A percentile compares a stretch with the other conserved stretches of the same genome.
Evolutionary conservation across 2,797 vertebrate species (phyloP).

Genomic region (Channallabes apus): DNA sequence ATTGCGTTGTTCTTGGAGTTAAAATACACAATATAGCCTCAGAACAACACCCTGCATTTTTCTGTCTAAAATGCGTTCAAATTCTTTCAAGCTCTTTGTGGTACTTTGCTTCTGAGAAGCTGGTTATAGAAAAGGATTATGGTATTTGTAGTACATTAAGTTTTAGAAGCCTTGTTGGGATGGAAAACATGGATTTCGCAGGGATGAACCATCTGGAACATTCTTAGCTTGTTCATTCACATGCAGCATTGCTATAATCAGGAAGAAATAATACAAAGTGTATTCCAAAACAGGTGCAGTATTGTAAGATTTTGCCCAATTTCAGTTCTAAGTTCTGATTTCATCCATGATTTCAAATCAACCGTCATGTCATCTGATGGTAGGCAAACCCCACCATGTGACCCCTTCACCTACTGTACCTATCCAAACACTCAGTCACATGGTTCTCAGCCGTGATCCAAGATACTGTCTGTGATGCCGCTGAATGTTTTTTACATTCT

Average conservation of each 20-base stretch:
- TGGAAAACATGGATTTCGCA: constrained; percentile 32
- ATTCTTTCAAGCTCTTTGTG: constrained; percentile 19
- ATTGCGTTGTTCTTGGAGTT: not conserved
- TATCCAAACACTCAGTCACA: not conserved
- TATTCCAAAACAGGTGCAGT: not conserved
- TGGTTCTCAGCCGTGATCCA: not conserved
- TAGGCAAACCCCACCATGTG: not conserved
- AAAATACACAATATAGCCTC: not conserved
- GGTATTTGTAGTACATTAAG: constrained; percentile 21
- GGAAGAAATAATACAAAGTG: not conserved
- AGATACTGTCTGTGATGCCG: not conserved
- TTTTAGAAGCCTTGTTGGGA: constrained; percentile 15
- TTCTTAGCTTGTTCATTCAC: constrained; percentile 23
- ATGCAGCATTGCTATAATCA: not conserved
- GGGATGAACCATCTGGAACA: constrained; percentile 21
- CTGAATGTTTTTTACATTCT: not conserved
- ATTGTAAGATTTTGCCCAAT: not conserved
- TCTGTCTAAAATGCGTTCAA: not conserved
- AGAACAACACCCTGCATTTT: not conserved
- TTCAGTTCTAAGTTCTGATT: not conserved
- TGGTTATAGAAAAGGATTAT: constrained; percentile 29
- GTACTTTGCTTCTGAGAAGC: constrained; percentile 8
- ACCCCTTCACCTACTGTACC: not conserved
- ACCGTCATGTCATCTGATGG: not conserved
- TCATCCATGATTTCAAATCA: not conserved